Conservation (phyloP, 2,113 vertebrate species). For the Peromyscus polionotus region DNA sequence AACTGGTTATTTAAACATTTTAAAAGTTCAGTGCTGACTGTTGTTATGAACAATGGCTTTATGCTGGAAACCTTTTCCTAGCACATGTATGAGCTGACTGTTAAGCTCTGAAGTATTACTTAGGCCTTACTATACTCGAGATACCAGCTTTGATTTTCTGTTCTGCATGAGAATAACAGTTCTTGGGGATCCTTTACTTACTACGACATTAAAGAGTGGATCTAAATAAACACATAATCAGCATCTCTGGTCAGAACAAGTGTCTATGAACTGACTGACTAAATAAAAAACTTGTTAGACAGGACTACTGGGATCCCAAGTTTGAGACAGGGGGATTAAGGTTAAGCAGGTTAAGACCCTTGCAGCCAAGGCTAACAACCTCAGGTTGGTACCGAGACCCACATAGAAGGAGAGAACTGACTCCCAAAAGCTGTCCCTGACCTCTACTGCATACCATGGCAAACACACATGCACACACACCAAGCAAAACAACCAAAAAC, state of each 20-base stretch:
- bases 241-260: background rate
- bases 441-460: background rate
- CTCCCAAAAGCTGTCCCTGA: background rate
- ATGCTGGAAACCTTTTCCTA: slow-evolving; percentile 4
- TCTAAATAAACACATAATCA: slow-evolving; percentile 50
- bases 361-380: background rate
- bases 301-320: background rate
- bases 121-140: background rate
- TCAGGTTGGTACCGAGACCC: background rate
- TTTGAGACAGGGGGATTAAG: background rate
- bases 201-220: background rate
- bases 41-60: background rate
- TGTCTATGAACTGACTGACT: background rate
- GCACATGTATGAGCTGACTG: background rate
- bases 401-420: background rate
- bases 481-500: background rate
- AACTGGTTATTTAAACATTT: slow-evolving; percentile 59
- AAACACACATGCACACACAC: background rate
- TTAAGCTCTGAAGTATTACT: slow-evolving; percentile 18
- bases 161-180: background rate
- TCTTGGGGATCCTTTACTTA: background rate
- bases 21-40: slow-evolving; percentile 29
- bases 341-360: background rate
- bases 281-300: slow-evolving; percentile 39
- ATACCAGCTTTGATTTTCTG: background rate